These are phyloP conservation scores for Philopotamus ludificatus DNA, from an alignment of 1,140 invertebrate species.

Conservation along the genomic window DNA sequence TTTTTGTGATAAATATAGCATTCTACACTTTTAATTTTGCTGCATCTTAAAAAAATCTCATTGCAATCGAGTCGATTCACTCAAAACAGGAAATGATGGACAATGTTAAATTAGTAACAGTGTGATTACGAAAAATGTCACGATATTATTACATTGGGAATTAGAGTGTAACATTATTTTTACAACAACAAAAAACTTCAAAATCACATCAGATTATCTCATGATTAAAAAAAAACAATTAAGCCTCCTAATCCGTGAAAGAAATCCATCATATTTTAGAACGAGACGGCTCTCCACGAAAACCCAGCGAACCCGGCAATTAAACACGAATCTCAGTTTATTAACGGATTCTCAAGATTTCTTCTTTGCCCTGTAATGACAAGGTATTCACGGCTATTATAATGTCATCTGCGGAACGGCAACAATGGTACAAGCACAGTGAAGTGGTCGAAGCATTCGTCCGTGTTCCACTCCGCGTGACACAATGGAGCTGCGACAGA, in stretches of 20 bases:
- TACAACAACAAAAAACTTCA: too few species aligned
- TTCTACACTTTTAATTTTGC: too few species aligned
- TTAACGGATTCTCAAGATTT: constrained; percentile 12
- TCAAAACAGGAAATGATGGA: too few species aligned
- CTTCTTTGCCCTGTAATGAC: constrained; percentile 9
- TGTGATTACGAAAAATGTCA: too few species aligned
- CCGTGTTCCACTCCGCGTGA: constrained; percentile 14
- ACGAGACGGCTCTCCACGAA: constrained; percentile 2
- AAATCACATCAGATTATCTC: too few species aligned
- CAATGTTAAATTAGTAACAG: too few species aligned
- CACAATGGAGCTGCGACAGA: constrained; percentile 33
- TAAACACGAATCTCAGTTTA: constrained; percentile 8
- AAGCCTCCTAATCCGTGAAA: constrained; percentile 4
- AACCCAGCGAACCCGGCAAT: not conserved
- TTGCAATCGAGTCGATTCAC: too few species aligned
- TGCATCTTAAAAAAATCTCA: too few species aligned
- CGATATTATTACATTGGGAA: too few species aligned
- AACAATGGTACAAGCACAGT: not conserved
- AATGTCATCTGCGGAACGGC: constrained; percentile 34
- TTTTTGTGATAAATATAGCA: too few species aligned
- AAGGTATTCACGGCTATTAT: constrained; percentile 34
- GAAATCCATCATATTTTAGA: constrained; percentile 15
- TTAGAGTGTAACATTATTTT: too few species aligned
- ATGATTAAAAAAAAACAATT: constrained; percentile 13
- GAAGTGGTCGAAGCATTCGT: not conserved